Base-by-base conservation (phyloP, 2,797 vertebrate species). In the Chaenodraco wilsoni region DNA sequence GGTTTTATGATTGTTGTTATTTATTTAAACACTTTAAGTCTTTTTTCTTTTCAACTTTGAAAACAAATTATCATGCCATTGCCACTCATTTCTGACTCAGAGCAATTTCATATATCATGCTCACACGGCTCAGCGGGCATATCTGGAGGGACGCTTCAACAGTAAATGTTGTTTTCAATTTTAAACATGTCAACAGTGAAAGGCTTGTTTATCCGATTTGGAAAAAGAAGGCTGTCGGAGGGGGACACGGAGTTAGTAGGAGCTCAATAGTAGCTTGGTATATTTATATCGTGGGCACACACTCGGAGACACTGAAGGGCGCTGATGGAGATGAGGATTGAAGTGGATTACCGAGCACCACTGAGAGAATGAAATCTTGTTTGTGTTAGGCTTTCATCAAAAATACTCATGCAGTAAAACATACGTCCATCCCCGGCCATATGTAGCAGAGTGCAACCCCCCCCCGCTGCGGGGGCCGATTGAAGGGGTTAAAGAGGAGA, bases 401-500 rank as follows among this genome's bases (percentile, higher is more conserved):
- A 27, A 84, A 73, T 37, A 77, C 69, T 77, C n/a, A 8, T 62
- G 67, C 31, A 8, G 71, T 41, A 37, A 71, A 84, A 81, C 84
- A 74, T 74, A 80, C 49, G 62, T 74, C 71, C 21, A 45, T 46
- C 46, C 4, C 17, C n/a, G 65, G 46, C 81, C 79, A 67, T 72
- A 72, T 81, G 81, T 31, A 51, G 82, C 82, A 82, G 61, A 14
- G 64, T 48, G 4, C 72, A 66, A 23, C 51, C 10, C 37, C 33
- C 6, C 69, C 73, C 23, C 23, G 23, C 23, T 27, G 21, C 3
- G 23, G 23, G 23, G 23, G 23, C 37, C 23, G 79, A 76, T 80
- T 72, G 85, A 91, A 88, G 56, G 71, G 86, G 84, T 87, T 89
- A 89, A 90, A 91, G 86, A 84, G 86, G 85, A 91, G 92, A 93